Percentiles rank a stretch among this genome's conserved stretches.
phyloP scores from a whole-genome alignment of 2,888 invertebrate genomes.

The Eristalinus aeneus region DNA sequence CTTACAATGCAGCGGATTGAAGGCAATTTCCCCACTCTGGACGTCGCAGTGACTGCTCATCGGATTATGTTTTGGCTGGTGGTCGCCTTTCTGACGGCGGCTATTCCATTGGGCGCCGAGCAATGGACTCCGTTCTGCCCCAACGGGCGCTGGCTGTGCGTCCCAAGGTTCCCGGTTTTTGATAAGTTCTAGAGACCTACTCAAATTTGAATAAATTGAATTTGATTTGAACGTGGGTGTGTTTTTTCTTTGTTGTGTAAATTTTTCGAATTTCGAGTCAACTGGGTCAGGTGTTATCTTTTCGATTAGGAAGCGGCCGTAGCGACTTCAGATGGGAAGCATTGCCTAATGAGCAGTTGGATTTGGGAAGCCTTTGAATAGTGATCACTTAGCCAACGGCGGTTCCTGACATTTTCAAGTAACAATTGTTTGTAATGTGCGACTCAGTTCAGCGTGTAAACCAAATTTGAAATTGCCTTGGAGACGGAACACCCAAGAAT shows the following conservation, averaged over 20 bases:
- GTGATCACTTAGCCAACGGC: too few relatives aligned
- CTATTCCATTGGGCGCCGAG: slow-evolving; percentile 2
- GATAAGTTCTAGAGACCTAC: slow-evolving; percentile 19
- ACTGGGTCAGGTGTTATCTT: too few relatives aligned
- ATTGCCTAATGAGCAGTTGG: too few relatives aligned
- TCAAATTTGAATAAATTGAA: neutral
- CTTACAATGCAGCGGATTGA: neutral
- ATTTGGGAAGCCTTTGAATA: too few relatives aligned
- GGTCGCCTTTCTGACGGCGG: neutral
- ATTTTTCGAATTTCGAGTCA: too few relatives aligned
- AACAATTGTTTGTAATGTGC: too few relatives aligned
- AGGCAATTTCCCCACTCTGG: neutral
- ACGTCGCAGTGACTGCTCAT: neutral
- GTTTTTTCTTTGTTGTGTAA: neutral
- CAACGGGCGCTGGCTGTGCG: slow-evolving; percentile 32
- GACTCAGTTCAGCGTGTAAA: too few relatives aligned
- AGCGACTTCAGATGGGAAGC: too few relatives aligned
- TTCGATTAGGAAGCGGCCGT: too few relatives aligned
- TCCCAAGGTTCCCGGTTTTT: slow-evolving; percentile 26
- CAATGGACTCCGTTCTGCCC: slow-evolving; percentile 21
- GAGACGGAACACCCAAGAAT: too few relatives aligned
- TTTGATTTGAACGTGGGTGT: neutral
- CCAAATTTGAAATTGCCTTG: too few relatives aligned
- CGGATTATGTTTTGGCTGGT: slow-evolving; percentile 19
- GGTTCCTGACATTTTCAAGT: too few relatives aligned